Evolutionary conservation across 2,888 invertebrate species (phyloP), one percentile per base, ranked within the genome.

Genomic region (Thymelicus lineola): DNA sequence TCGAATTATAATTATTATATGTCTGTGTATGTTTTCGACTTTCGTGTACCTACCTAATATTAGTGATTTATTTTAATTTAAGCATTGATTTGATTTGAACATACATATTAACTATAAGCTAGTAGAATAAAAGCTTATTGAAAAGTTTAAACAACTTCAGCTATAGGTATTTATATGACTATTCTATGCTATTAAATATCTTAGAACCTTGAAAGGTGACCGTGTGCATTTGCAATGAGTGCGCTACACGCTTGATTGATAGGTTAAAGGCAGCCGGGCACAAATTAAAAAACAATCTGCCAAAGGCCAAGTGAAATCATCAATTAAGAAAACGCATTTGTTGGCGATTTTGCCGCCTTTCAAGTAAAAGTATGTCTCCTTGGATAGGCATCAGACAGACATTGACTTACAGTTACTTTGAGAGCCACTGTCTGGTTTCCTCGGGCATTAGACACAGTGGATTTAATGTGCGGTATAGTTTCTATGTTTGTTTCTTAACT

Each of bases 171-270:
- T 63, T 68, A 62, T 59, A 60, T 48, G n/a, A 7, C 59, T 38
- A 59, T 50, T 64, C 28, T n/a, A 45, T 70, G 50, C 70, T 59
- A 65, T 60, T 70, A 70, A 57, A 70, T 68, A 72, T 72, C 67
- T 72, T 67, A 72, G 71, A 65, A 68, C 55, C 62, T 71, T 71
- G 71, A 62, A 71, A 68, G 67, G 67, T 68, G 61, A 66, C 65
- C 69, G 69, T 55, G 20, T 60, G 65, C 64, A 70, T 70, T 65
- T 20, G 60, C 70, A 70, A 70, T 65, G 70, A 60, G 70, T 36
- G 64, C 71, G 64, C 72, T 79, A 79, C 79, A 77, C 68, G 75
- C 73, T 79, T 79, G 79, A 79, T 79, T 79, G 79, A 79, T 78
- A 74, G 78, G 61, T 79, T 75, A 79, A 79, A 79, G 76, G 76